Conservation (phyloP, 2,113 vertebrate genomes). For the Psittacula cyanocephala region DNA sequence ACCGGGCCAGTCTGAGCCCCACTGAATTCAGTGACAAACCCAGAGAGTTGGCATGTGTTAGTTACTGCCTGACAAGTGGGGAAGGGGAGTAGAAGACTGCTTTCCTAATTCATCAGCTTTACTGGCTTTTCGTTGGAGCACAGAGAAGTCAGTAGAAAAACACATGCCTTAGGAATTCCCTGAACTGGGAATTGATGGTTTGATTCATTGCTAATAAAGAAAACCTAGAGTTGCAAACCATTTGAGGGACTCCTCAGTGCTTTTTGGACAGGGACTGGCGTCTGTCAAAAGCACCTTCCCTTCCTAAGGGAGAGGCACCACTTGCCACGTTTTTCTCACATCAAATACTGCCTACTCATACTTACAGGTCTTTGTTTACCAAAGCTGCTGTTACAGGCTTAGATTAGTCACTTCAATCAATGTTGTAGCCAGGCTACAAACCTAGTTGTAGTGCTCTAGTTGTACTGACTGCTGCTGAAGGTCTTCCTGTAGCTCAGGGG, state of each 20-base stretch:
- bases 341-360: not conserved
- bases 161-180: conserved; percentile 15
- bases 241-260: not conserved
- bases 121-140: not conserved
- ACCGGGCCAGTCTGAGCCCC: not conserved
- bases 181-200: not conserved
- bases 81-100: not conserved
- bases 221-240: not conserved
- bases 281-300: not conserved
- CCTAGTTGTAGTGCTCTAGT: not conserved
- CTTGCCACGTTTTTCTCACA: not conserved
- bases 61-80: not conserved
- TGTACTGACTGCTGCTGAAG: not conserved
- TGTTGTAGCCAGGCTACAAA: not conserved
- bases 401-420: not conserved
- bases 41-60: not conserved
- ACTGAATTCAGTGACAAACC: not conserved
- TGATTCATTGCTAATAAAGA: conserved; percentile 42
- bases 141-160: conserved; percentile 9
- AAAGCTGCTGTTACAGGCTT: not conserved
- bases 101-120: not conserved
- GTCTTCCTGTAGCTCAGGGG: not conserved
- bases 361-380: not conserved
- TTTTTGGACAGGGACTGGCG: not conserved
- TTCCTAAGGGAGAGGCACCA: not conserved